These are phyloP conservation scores for Litoditis marina DNA, from an alignment of 2,888 invertebrate species.

Conservation along the genomic window DNA sequence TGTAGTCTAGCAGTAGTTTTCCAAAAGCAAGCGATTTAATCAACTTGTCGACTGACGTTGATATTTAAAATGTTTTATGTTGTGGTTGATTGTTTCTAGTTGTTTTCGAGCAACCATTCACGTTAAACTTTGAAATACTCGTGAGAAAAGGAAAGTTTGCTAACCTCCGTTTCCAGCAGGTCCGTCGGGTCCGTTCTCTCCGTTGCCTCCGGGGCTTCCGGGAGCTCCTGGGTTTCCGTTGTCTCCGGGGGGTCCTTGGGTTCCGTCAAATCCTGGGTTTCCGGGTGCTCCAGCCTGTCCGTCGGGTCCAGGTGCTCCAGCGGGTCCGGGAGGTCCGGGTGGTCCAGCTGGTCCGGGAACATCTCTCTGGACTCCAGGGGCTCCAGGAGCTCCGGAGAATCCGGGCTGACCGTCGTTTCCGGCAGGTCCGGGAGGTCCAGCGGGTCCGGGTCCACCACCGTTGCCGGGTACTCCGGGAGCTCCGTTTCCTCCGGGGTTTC, in stretches of 20 bases:
- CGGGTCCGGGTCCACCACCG: conserved; percentile 46
- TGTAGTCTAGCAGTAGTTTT: too few species aligned
- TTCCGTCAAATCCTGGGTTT: conserved; percentile 38
- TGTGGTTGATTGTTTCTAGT: too few species aligned
- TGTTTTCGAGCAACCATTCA: too few species aligned
- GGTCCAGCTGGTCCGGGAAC: conserved; percentile 44
- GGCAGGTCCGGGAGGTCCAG: conserved; percentile 41
- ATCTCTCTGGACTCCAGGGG: conserved; percentile 15
- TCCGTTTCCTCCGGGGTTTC: conserved; percentile 48
- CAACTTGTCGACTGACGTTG: too few species aligned
- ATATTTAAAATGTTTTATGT: too few species aligned
- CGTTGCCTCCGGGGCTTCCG: conserved; percentile 32
- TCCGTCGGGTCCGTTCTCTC: conserved; percentile 30
- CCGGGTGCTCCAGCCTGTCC: conserved; percentile 49
- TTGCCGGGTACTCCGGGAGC: conserved; percentile 50
- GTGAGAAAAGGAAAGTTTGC: too few species aligned
- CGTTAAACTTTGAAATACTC: too few species aligned
- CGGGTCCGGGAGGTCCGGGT: conserved; percentile 45
- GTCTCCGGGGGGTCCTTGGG: conserved; percentile 31
- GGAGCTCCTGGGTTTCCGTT: conserved; percentile 26
- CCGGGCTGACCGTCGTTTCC: conserved; percentile 48
- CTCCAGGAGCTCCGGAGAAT: conserved; percentile 39
- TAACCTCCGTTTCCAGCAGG: conserved; percentile 33
- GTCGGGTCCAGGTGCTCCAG: conserved; percentile 47
- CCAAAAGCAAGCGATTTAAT: too few species aligned